A percentile compares a stretch with the other conserved stretches of the same genome.
Evolutionary conservation across 37 sponge, comb jelly and placozoan genomes (phyloP).

Genomic region (Haliclona indistincta): DNA sequence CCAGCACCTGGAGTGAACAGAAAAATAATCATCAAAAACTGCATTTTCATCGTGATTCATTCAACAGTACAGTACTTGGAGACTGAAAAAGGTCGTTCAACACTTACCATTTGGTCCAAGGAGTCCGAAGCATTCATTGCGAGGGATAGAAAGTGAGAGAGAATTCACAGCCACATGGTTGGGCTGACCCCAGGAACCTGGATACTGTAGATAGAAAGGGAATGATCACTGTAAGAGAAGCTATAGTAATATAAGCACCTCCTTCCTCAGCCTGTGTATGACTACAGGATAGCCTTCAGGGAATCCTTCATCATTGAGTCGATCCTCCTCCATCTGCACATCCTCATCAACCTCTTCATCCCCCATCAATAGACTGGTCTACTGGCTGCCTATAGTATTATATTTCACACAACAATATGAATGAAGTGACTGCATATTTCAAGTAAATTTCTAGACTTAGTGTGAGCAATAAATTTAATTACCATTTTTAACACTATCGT

Average conservation of each 20-base stretch:
- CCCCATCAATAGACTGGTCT: too few species aligned
- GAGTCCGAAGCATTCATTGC: conserved; percentile 82
- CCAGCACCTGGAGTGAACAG: conserved; percentile 60
- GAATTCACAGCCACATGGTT: conserved; percentile 71
- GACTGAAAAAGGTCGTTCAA: background rate
- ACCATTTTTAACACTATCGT: too few species aligned
- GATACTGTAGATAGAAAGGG: conserved; percentile 32
- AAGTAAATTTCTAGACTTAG: too few species aligned
- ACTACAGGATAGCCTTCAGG: conserved; percentile 60
- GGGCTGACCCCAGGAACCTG: conserved; percentile 42
- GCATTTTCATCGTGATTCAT: too few species aligned
- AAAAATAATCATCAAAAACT: too few species aligned
- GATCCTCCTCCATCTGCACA: conserved; percentile 62
- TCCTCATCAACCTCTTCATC: conserved; percentile 65
- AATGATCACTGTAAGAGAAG: background rate
- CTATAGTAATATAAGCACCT: conserved; percentile 14
- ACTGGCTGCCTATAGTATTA: too few species aligned
- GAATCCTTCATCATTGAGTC: conserved; percentile 3
- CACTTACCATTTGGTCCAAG: conserved; percentile 78
- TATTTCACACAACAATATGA: too few species aligned
- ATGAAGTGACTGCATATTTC: too few species aligned
- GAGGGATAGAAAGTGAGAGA: conserved; percentile 62
- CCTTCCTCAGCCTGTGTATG: conserved; percentile 75
- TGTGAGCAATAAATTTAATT: too few species aligned
- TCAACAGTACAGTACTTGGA: background rate